Conservation (phyloP, 1,140 invertebrate species). For the Hylyphantes graminicola region DNA sequence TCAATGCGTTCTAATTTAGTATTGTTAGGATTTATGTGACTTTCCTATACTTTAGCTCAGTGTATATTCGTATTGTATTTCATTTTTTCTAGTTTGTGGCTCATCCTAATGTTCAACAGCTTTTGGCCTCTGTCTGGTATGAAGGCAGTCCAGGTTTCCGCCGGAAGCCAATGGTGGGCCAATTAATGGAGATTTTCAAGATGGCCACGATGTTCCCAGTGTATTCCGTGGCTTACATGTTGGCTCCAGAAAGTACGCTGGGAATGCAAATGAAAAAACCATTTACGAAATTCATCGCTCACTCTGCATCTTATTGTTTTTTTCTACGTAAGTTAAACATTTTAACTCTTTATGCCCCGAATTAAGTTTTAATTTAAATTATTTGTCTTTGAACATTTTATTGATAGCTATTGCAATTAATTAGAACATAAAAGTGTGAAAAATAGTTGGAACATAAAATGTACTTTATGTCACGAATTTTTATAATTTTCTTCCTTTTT, state of each 20-base stretch:
- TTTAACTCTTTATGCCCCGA: too few relatives aligned
- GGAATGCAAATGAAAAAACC: constrained; percentile 89
- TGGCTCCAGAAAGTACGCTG: constrained; percentile 81
- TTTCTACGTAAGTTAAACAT: constrained; percentile 78
- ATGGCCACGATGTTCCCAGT: constrained; percentile 87
- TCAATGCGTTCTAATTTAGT: too few relatives aligned
- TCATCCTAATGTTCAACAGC: constrained; percentile 91
- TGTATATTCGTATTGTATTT: too few relatives aligned
- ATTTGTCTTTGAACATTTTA: too few relatives aligned
- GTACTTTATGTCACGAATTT: too few relatives aligned
- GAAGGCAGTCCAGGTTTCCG: constrained; percentile 89
- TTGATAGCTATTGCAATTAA: too few relatives aligned
- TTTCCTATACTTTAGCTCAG: too few relatives aligned
- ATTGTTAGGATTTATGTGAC: too few relatives aligned
- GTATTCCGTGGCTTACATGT: constrained; percentile 85
- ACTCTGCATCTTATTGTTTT: constrained; percentile 88
- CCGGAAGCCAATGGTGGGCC: constrained; percentile 79
- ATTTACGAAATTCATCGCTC: constrained; percentile 93
- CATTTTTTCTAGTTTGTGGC: constrained; percentile 82
- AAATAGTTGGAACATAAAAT: too few relatives aligned
- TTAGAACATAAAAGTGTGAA: too few relatives aligned
- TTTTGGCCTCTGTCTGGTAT: constrained; percentile 91
- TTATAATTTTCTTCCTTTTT: too few relatives aligned
- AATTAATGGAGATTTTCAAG: constrained; percentile 81
- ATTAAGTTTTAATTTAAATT: too few relatives aligned